Percentiles rank a stretch among this genome's conserved stretches.
Conservation (phyloP, 2,797 vertebrate genomes). For the Aulostomus chinensis region DNA sequence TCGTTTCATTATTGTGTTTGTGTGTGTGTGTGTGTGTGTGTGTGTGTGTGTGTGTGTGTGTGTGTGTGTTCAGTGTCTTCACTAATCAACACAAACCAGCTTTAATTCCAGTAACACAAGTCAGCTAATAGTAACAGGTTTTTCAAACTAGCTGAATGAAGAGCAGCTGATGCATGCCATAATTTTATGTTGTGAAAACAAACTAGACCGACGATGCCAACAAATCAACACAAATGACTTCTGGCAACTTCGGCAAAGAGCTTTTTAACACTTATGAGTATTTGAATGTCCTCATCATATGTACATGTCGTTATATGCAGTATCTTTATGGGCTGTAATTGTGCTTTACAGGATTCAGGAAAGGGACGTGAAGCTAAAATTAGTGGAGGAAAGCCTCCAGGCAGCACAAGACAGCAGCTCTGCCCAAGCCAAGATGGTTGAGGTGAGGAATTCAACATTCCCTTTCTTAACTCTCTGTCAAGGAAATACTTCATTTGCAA, state of each 20-base stretch:
- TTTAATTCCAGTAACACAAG: not conserved
- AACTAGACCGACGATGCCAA: too few species aligned
- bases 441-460: conserved; percentile 75
- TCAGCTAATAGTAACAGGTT: not conserved
- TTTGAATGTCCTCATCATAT: not conserved
- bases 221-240: too few species aligned
- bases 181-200: conserved; percentile 10
- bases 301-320: not conserved
- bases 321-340: too few species aligned
- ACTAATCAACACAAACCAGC: too few species aligned
- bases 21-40: not conserved
- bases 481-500: not conserved
- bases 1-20: conserved; percentile 6
- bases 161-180: conserved; percentile 1
- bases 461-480: not conserved
- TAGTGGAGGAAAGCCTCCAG: conserved; percentile 86
- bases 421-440: conserved; percentile 80
- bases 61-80: too few species aligned
- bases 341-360: conserved; percentile 82
- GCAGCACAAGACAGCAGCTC: conserved; percentile 82
- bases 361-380: conserved; percentile 88
- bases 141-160: not conserved
- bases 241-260: too few species aligned
- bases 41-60: not conserved
- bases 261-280: too few species aligned